Percentiles rank a stretch among this genome's conserved stretches.
Conservation (phyloP, 2,888 invertebrate genomes). For the Zele albiditarsus region DNA sequence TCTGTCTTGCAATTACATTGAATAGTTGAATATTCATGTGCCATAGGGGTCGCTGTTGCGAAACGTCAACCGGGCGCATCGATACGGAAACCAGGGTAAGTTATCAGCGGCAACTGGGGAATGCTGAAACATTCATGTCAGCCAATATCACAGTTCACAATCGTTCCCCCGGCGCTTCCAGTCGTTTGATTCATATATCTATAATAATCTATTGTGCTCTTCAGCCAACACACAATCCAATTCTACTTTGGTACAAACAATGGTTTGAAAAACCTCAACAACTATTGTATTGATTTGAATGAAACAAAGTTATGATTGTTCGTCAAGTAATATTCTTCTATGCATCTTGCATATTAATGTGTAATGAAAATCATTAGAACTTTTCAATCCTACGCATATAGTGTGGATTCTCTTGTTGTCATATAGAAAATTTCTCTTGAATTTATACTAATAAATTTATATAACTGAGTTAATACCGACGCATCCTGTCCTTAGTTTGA, state of each 20-base stretch:
- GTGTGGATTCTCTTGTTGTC: too few species aligned
- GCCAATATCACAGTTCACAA: conserved; percentile 14
- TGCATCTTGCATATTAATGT: neutral
- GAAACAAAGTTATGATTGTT: too few species aligned
- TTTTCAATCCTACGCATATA: too few species aligned
- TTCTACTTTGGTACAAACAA: neutral
- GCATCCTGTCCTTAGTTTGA: neutral
- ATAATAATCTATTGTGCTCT: neutral
- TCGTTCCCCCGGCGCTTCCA: neutral
- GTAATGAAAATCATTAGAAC: neutral
- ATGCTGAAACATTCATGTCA: conserved; percentile 46
- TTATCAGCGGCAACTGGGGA: conserved; percentile 34
- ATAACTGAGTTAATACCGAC: neutral
- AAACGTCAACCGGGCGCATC: conserved; percentile 29
- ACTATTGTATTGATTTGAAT: neutral
- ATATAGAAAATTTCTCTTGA: neutral
- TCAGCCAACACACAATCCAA: neutral
- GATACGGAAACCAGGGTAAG: conserved; percentile 39
- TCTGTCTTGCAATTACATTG: neutral
- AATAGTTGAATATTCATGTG: neutral
- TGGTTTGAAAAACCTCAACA: neutral
- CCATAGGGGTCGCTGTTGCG: neutral
- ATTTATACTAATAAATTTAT: neutral
- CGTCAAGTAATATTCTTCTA: neutral
- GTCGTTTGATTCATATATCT: neutral